Evolutionary conservation across 2,797 vertebrate genomes (phyloP), one percentile per base, ranked within the genome.

Genomic region (Alosa sapidissima): DNA sequence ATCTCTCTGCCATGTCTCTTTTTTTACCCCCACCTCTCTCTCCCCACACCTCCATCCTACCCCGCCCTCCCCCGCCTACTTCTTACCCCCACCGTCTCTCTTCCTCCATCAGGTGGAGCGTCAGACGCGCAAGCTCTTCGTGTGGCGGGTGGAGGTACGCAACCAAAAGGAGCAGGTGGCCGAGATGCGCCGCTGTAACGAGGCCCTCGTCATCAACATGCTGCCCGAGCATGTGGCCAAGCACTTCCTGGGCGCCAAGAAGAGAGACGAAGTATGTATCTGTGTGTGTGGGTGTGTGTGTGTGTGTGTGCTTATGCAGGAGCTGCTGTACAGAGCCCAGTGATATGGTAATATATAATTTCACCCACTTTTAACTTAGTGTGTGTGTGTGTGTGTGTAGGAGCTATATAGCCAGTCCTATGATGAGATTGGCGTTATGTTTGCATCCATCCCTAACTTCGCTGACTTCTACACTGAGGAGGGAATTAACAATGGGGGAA

Each of bases 401-500:
- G 98, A 99, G 92, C 93, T 99, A 68, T 99, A 99, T 90, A 99
- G 98, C 91, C 98, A 99, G 88, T 96, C 97, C 0, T 99, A 99
- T 0, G 96, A 97, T 5, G 97, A 99, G 93, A 97, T 96, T 1
- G 98, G 98, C 0, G 98, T 99, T 86, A 99, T 99, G 97, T 99
- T 99, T 4, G 98, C 98, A 8, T 99, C 98, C 11, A 96, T 99
- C 84, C 98, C 98, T 49, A 99, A 99, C 91, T 99, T 99, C 1
- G 97, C 98, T 0, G 98, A 99, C 91, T 99, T 99, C 94, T 99
- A 99, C 93, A 99, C 98, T 0, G 98, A 99, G 89, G 98, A 99
- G 91, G 95, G 95, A 91, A 98, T 99, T 92, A 99, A 99, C 91
- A 99, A 99, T 0, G 98, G 98, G 0, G 98, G 98, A 83, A 95